Conservation (phyloP, 2,888 invertebrate genomes). For the Romanomermis culicivorax region DNA sequence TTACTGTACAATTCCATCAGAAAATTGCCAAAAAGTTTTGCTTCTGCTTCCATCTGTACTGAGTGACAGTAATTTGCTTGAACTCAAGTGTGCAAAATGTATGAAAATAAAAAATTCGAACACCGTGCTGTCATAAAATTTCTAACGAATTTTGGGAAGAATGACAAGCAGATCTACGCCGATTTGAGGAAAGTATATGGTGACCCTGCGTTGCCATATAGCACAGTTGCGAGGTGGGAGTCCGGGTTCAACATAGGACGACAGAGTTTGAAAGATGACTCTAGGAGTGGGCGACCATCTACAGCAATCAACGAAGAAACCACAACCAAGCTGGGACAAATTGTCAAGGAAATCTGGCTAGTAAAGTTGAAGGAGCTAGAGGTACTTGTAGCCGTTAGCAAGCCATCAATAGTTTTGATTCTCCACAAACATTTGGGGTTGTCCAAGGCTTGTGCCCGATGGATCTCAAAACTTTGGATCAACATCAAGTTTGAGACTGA, state of each 20-base stretch:
- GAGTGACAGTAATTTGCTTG: not conserved
- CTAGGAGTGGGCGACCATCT: not conserved
- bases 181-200: slow-evolving; percentile 1
- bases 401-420: not conserved
- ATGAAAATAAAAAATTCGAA: not conserved
- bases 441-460: slow-evolving; percentile 16
- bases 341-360: not conserved
- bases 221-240: not conserved
- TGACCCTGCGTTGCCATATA: not conserved
- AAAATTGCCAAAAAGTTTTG: not conserved
- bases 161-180: not conserved
- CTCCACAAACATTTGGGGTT: slow-evolving; percentile 1
- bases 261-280: not conserved
- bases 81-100: not conserved
- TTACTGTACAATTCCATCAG: not conserved
- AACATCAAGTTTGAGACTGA: not conserved
- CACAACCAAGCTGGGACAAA: not conserved
- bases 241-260: not conserved
- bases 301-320: slow-evolving; percentile 1
- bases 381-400: not conserved
- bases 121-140: slow-evolving; percentile 3
- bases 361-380: slow-evolving; percentile 2
- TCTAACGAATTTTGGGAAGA: slow-evolving; percentile 2
- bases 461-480: slow-evolving; percentile 25
- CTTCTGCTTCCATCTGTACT: not conserved